Percentiles rank a stretch among this genome's conserved stretches.
Evolutionary conservation across 2,888 invertebrate genomes (phyloP).

Genomic region (Thelaira solivaga): DNA sequence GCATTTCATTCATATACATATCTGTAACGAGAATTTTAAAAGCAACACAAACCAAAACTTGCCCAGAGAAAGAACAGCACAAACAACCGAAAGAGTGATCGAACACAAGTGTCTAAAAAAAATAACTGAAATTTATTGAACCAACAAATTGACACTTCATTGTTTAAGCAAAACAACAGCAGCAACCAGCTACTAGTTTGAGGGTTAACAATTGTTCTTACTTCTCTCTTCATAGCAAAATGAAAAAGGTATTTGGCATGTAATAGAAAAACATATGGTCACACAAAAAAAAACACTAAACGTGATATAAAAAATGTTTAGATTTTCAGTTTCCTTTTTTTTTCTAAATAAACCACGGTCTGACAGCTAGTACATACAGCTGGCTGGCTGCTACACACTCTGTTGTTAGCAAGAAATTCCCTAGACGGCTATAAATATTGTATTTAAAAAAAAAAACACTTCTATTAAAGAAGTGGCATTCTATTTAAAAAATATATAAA

Average conservation of each 20-base stretch:
- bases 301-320: constrained; percentile 52
- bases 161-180: constrained; percentile 66
- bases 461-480: background rate
- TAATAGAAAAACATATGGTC: constrained; percentile 8
- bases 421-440: constrained; percentile 76
- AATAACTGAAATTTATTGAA: constrained; percentile 45
- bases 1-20: constrained; percentile 34
- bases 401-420: constrained; percentile 69
- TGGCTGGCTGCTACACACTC: constrained; percentile 4
- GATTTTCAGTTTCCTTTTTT: constrained; percentile 61
- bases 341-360: constrained; percentile 3
- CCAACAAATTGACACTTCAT: constrained; percentile 72
- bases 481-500: background rate
- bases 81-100: background rate
- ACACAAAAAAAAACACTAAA: constrained; percentile 20
- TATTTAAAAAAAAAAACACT: constrained; percentile 72
- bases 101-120: constrained; percentile 12
- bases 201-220: background rate
- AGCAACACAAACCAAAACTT: background rate
- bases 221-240: constrained; percentile 15
- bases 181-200: background rate
- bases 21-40: constrained; percentile 29
- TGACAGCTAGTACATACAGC: constrained; percentile 10
- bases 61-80: background rate
- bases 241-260: constrained; percentile 53